phyloP scores from a whole-genome alignment of 2,113 vertebrate genomes.

The Oncorhynchus masou region DNA sequence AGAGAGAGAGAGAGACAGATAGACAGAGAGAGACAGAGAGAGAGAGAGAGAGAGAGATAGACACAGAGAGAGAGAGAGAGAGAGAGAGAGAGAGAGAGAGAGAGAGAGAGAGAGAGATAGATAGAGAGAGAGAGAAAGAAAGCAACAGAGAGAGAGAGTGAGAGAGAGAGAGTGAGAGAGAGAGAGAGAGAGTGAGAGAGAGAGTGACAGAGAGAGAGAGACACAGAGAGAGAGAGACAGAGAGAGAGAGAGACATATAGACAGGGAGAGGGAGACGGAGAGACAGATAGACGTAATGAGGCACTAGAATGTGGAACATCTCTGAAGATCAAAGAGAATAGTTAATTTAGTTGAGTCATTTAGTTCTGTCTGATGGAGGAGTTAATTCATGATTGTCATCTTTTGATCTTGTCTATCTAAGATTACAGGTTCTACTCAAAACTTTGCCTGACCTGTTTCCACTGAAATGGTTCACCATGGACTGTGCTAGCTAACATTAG shows the following conservation, averaged over 20 bases:
- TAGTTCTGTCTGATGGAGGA: conserved; percentile 63
- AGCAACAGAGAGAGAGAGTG: conserved; percentile 17
- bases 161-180: conserved; percentile 32
- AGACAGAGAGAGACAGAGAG: conserved; percentile 22
- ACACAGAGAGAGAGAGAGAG: conserved; percentile 27
- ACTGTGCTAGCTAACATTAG: too few species aligned
- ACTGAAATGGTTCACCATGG: too few species aligned
- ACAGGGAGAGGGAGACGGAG: conserved; percentile 51
- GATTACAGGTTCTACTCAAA: conserved; percentile 18
- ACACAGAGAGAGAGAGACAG: conserved; percentile 11
- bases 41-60: background rate
- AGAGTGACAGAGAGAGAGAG: conserved; percentile 35
- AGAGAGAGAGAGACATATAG: background rate
- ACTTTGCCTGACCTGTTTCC: too few species aligned
- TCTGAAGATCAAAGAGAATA: conserved; percentile 64
- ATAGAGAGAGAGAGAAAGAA: conserved; percentile 6
- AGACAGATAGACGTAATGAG: conserved; percentile 60
- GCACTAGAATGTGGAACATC: conserved; percentile 52
- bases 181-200: background rate
- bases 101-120: conserved; percentile 4
- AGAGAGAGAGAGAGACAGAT: too few species aligned
- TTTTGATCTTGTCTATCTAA: conserved; percentile 51
- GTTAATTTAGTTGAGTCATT: conserved; percentile 55
- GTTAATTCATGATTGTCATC: conserved; percentile 65
- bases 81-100: conserved; percentile 51